Percentiles rank a stretch among this genome's conserved stretches.
Evolutionary conservation across 1,140 invertebrate genomes (phyloP).

Genomic region (Drosophila funebris): DNA sequence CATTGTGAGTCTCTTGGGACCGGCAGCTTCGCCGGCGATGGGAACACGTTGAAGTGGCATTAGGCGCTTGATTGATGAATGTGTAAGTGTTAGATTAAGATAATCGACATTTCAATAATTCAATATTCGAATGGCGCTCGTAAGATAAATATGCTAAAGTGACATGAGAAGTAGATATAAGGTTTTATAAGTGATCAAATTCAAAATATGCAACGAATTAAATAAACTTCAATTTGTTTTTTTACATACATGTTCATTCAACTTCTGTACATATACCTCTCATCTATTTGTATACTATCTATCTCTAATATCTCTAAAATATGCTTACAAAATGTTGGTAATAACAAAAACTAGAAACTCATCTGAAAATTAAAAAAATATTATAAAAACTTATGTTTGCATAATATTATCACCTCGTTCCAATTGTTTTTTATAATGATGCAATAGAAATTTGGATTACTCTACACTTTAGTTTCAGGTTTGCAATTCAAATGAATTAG

Average conservation of each 20-base stretch:
- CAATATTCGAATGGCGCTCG: constrained; percentile 39
- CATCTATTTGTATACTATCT: background rate
- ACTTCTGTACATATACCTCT: too few species aligned
- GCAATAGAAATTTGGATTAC: background rate
- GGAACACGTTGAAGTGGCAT: constrained; percentile 54
- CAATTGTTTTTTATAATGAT: background rate
- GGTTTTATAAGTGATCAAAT: constrained; percentile 12
- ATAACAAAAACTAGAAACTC: too few species aligned
- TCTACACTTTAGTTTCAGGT: background rate
- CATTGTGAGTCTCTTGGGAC: constrained; percentile 17
- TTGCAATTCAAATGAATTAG: constrained; percentile 29
- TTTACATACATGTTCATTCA: too few species aligned
- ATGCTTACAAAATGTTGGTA: background rate
- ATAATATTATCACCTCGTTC: background rate
- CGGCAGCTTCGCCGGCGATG: constrained; percentile 9
- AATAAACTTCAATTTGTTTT: constrained; percentile 8
- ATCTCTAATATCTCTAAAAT: background rate
- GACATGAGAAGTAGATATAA: constrained; percentile 21
- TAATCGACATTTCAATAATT: constrained; percentile 76
- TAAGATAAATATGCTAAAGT: constrained; percentile 29
- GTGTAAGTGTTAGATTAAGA: constrained; percentile 69
- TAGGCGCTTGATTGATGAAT: constrained; percentile 71
- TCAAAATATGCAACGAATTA: constrained; percentile 13
- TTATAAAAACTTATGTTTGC: background rate
- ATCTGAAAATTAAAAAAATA: background rate